Base-by-base conservation (phyloP, 2,797 vertebrate genomes). In the Merluccius polli region DNA sequence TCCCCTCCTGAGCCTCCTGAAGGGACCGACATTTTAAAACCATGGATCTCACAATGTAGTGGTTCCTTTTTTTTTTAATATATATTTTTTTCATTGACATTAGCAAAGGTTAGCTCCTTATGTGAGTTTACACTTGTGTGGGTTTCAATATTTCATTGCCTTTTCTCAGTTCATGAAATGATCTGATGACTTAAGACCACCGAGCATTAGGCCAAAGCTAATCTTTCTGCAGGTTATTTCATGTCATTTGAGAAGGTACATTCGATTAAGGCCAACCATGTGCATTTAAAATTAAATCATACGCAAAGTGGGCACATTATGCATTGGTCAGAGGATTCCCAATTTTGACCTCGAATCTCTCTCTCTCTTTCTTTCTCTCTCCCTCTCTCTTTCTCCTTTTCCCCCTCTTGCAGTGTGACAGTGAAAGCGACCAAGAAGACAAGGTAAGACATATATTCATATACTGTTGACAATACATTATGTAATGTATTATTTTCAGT, bases 341-440 rank as follows among this genome's bases (percentile, higher is more conserved):
- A 31, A 77, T 83, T 77, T 63, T 79, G 6, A 76, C 8, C 65
- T 36, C 76, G 73, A n/a, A 29, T 89, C 63, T 81, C 83, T 48
- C 18, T 48, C 18, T 48, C 38, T 41, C 38, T 15, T 29, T 89
- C 63, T 81, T 83, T 48, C 44, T 48, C 44, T 21, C 44, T 52
- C 44, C 7, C 44, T 21, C 44, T 52, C 44, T 21, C 44, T 21
- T 52, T 52, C 44, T 52, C 44, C 21, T 52, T 52, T 21, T 52
- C 18, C 21, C 44, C 44, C 48, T 83, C 75, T 91, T 89, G 24
- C 91, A 94, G 97, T 97, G 97, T 81, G 97, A 98, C 93, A 98
- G 96, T 0, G 96, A 97, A 91, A 98, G 95, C 70, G 97, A 98
- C 88, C 96, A 95, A 84, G 97, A 98, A 83, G 96, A 96, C 89